Conservation (phyloP, 2,113 vertebrate species). For the Balaeniceps rex region DNA sequence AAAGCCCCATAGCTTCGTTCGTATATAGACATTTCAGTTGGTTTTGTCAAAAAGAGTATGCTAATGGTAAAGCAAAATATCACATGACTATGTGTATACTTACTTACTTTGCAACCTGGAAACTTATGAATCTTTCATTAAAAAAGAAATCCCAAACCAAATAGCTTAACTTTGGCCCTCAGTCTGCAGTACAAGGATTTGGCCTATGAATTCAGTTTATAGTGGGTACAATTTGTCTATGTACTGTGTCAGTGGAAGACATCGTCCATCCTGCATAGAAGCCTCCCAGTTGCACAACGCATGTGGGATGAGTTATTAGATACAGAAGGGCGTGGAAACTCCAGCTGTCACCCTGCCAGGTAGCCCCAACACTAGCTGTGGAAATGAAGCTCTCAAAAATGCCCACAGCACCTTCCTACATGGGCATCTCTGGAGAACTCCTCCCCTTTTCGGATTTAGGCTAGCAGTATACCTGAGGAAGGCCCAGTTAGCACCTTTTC, state of each 20-base stretch:
- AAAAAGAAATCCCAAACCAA: background rate
- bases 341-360: background rate
- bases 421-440: background rate
- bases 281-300: background rate
- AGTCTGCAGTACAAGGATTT: background rate
- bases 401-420: background rate
- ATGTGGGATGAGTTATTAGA: background rate
- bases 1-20: background rate
- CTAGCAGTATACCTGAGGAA: background rate
- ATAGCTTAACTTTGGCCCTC: background rate
- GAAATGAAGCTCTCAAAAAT: background rate
- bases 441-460: background rate
- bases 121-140: background rate
- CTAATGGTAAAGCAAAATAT: background rate
- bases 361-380: background rate
- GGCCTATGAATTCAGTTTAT: background rate
- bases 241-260: background rate
- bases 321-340: rapidly evolving
- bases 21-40: background rate
- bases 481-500: background rate
- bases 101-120: background rate
- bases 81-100: background rate
- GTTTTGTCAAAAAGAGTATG: background rate
- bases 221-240: background rate
- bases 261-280: background rate